A percentile compares a stretch with the other conserved stretches of the same genome.
Evolutionary conservation across 2,888 invertebrate species (phyloP).

Genomic region (Clivina fossor): DNA sequence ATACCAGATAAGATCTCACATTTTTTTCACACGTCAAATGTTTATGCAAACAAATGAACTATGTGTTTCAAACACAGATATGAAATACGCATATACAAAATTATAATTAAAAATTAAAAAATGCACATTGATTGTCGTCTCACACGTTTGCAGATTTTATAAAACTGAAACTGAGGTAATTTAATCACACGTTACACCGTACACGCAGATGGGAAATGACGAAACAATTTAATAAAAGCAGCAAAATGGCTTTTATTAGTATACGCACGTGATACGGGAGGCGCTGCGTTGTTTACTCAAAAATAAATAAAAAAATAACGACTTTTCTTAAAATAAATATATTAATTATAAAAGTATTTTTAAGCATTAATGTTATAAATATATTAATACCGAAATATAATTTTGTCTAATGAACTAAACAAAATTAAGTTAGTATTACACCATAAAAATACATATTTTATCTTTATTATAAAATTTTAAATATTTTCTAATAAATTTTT

Average conservation of each 20-base stretch:
- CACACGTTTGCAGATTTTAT: constrained; percentile 16
- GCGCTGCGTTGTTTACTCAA: constrained; percentile 4
- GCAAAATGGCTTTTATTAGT: constrained; percentile 21
- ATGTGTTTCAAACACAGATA: constrained; percentile 12
- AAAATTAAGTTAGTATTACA: too few relatives aligned
- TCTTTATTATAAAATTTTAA: too few relatives aligned
- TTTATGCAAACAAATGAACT: constrained; percentile 23
- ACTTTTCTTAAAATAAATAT: too few relatives aligned
- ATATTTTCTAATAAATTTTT: too few relatives aligned
- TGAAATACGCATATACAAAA: constrained; percentile 15
- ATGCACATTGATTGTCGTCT: constrained; percentile 8
- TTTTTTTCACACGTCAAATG: constrained; percentile 18
- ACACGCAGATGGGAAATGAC: constrained; percentile 27
- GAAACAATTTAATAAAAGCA: constrained; percentile 14
- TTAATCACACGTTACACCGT: constrained; percentile 15
- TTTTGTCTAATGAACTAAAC: too few relatives aligned
- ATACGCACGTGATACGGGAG: constrained; percentile 7
- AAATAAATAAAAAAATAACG: too few relatives aligned
- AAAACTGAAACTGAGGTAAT: constrained; percentile 8
- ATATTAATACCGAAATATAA: too few relatives aligned
- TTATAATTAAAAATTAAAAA: constrained; percentile 19
- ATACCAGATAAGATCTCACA: constrained; percentile 22
- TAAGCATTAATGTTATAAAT: too few relatives aligned
- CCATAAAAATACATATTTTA: too few relatives aligned
- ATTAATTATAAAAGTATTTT: too few relatives aligned